phyloP scores from a whole-genome alignment of 92 coral and sea anemone genomes.

The Ricordea florida region DNA sequence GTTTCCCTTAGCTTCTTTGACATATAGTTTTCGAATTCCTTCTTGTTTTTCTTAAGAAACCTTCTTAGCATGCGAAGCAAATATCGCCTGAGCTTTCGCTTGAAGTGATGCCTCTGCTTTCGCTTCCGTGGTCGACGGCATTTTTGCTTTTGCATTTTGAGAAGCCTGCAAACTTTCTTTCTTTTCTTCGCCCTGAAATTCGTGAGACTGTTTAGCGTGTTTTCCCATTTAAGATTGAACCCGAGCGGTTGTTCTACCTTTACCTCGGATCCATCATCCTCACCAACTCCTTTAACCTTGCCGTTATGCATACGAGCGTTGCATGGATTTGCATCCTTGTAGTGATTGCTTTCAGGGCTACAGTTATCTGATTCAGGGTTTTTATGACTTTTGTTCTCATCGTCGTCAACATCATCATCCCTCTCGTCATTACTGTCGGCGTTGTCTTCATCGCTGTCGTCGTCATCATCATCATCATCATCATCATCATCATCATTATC shows the following conservation, averaged over 20 bases:
- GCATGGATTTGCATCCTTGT: not conserved
- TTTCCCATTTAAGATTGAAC: slow-evolving; percentile 32
- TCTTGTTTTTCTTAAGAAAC: slow-evolving; percentile 17
- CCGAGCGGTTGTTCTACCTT: slow-evolving; percentile 27
- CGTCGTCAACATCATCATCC: slow-evolving; percentile 21
- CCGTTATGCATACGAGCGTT: not conserved
- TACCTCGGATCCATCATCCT: not conserved
- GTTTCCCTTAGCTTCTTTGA: slow-evolving; percentile 27
- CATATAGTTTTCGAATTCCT: slow-evolving; percentile 22
- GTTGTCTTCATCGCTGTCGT: slow-evolving; percentile 8
- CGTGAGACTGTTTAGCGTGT: slow-evolving; percentile 11
- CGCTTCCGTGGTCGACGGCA: not conserved
- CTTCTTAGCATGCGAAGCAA: slow-evolving; percentile 22
- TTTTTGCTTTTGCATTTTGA: slow-evolving; percentile 1
- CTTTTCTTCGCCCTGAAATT: slow-evolving; percentile 8
- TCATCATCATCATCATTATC: slow-evolving; percentile 31
- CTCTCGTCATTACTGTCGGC: not conserved
- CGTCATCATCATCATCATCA: slow-evolving; percentile 31
- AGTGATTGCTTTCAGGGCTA: not conserved
- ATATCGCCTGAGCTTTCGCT: slow-evolving; percentile 4
- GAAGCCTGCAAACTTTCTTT: slow-evolving; percentile 15
- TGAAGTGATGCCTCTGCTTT: slow-evolving; percentile 6
- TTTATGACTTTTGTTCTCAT: not conserved
- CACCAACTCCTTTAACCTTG: not conserved
- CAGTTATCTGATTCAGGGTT: not conserved